phyloP scores from a whole-genome alignment of 2,113 vertebrate species.

The Vidua chalybeata region DNA sequence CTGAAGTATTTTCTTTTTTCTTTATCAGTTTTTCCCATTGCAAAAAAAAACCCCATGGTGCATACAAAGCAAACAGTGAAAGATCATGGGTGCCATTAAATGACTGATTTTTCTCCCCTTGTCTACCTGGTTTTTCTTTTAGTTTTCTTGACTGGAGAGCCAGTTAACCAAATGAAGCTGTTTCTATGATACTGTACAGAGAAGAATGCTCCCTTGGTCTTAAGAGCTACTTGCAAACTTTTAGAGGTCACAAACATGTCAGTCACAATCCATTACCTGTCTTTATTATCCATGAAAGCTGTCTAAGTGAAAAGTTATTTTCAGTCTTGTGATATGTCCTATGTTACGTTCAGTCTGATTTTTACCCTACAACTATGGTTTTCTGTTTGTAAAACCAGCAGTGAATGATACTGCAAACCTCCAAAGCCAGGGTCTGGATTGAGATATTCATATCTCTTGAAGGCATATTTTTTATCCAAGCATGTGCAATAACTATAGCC shows the following conservation, averaged over 20 bases:
- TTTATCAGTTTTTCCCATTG: background rate
- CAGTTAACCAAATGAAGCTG: conserved; percentile 6
- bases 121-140: background rate
- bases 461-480: background rate
- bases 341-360: conserved; percentile 1
- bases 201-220: conserved; percentile 12
- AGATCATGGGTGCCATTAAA: background rate
- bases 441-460: background rate
- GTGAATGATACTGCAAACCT: background rate
- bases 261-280: conserved; percentile 46
- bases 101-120: background rate
- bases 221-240: conserved; percentile 48
- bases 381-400: conserved; percentile 17
- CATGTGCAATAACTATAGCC: background rate
- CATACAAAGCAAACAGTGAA: background rate
- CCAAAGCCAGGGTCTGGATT: background rate
- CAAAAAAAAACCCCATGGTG: background rate
- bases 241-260: conserved; percentile 31
- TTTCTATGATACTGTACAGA: background rate
- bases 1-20: background rate
- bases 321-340: conserved; percentile 27
- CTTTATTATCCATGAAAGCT: conserved; percentile 55
- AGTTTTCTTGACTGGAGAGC: conserved; percentile 8
- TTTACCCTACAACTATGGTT: background rate
- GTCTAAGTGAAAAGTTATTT: conserved; percentile 40